Percentiles rank a stretch among this genome's conserved stretches.
phyloP scores from a whole-genome alignment of 2,888 invertebrate genomes.

The Odontothrips loti region DNA sequence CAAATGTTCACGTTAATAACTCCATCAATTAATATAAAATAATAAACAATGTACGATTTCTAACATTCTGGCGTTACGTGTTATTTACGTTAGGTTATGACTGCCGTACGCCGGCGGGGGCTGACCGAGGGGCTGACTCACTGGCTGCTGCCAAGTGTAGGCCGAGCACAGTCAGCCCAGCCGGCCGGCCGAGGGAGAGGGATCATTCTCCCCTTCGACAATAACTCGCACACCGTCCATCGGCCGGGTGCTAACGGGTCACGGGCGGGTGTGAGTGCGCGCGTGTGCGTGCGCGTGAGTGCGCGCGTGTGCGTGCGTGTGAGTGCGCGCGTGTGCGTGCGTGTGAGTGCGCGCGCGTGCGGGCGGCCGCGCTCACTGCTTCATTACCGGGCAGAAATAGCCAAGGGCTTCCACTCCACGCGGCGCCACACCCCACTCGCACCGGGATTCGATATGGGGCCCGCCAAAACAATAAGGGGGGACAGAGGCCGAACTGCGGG shows the following conservation, averaged over 20 bases:
- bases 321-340: neutral
- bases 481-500: too few relatives aligned
- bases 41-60: too few relatives aligned
- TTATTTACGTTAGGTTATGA: too few relatives aligned
- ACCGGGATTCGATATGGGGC: too few relatives aligned
- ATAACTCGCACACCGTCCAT: neutral
- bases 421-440: neutral
- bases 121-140: too few relatives aligned
- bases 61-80: too few relatives aligned
- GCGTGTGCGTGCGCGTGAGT: neutral
- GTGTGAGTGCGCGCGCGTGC: neutral
- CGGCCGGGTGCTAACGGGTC: neutral
- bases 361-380: neutral
- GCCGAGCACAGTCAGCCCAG: neutral
- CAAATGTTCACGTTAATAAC: too few relatives aligned
- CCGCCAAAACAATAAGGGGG: too few relatives aligned
- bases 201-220: neutral
- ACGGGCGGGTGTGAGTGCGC: neutral
- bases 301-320: neutral
- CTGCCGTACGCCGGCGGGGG: too few relatives aligned
- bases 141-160: neutral
- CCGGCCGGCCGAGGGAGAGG: neutral
- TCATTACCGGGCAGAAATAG: constrained; percentile 19
- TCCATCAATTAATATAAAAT: too few relatives aligned
- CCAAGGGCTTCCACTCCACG: neutral